Evolutionary conservation across 2,113 vertebrate genomes (phyloP).

Genomic region (Odontophorus gujanensis): DNA sequence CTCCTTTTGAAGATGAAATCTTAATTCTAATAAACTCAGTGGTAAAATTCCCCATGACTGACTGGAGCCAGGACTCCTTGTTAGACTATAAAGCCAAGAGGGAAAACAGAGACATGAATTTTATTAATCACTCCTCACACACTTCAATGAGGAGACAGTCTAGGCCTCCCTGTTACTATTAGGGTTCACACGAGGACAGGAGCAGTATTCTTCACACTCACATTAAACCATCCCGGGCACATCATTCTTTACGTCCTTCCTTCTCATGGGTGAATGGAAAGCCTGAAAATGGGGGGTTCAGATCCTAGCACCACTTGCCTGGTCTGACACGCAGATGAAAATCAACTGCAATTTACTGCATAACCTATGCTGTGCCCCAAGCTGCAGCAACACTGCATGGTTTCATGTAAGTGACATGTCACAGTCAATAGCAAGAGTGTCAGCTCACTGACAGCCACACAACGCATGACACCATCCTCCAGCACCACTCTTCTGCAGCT

Average conservation of each 20-base stretch:
- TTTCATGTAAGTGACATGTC: conserved; percentile 37
- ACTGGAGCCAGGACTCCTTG: neutral
- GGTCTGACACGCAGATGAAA: neutral
- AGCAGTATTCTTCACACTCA: neutral
- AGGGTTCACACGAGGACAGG: conserved; percentile 23
- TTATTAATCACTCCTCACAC: neutral
- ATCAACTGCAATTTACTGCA: neutral
- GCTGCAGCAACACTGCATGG: conserved; percentile 14
- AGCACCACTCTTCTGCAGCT: neutral
- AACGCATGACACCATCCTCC: neutral
- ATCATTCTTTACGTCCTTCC: neutral
- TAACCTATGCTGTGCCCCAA: neutral
- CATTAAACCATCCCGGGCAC: neutral
- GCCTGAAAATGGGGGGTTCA: neutral
- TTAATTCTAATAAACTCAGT: neutral
- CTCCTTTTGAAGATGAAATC: neutral
- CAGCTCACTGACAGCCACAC: conserved; percentile 40
- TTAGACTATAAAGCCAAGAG: neutral
- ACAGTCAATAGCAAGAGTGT: neutral
- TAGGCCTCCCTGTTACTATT: neutral
- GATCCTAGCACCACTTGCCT: neutral
- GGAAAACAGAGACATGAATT: conserved; percentile 13
- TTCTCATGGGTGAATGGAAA: neutral
- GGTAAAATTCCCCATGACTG: neutral
- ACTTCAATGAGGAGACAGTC: neutral